Evolutionary conservation across 2,888 invertebrate species (phyloP), one percentile per base, ranked within the genome.

Genomic region (Meteorus colon): DNA sequence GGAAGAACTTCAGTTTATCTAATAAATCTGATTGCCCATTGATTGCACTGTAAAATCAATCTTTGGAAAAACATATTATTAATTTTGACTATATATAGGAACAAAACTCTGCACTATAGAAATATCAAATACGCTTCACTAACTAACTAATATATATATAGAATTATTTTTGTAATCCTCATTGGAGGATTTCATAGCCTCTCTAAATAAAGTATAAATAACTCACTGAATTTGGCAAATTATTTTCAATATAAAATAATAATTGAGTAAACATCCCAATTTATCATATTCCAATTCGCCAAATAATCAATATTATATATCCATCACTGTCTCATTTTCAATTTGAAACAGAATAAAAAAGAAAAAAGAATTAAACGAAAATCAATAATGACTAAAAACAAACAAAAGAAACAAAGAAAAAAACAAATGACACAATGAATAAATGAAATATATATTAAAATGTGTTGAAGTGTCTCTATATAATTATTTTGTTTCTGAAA

Each of bases 301-400:
- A 45, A 68, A 51, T 29, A 29, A 48, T 68, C 10, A 3, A 37
- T 45, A 27, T 37, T 48, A 31, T 66, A n/a, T 31, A 62, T 51
- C 48, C 24, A 41, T 19, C 24, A 73, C 69, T 34, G 77, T 74
- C 75, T 27, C 19, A 48, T 70, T 66, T 75, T 55, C 72, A 73
- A 66, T 73, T 63, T 62, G 60, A 37, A 70, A 74, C 51, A 72
- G 68, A 37, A 71, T 48, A 74, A 81, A 78, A 77, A 83, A 79
- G 70, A 80, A 82, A 82, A 77, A 77, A 73, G 74, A 77, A 74
- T 62, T 48, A 78, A 78, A 67, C 37, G 4, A 31, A 68, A 34
- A 27, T 45, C 66, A 70, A 78, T 59, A 67, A 41, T 77, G 68
- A 77, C 62, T n/a, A 31, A 48, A 24, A n/a, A 29, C 14, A 70